phyloP scores from a whole-genome alignment of 2,888 invertebrate genomes.

The Autographa pulchrina region DNA sequence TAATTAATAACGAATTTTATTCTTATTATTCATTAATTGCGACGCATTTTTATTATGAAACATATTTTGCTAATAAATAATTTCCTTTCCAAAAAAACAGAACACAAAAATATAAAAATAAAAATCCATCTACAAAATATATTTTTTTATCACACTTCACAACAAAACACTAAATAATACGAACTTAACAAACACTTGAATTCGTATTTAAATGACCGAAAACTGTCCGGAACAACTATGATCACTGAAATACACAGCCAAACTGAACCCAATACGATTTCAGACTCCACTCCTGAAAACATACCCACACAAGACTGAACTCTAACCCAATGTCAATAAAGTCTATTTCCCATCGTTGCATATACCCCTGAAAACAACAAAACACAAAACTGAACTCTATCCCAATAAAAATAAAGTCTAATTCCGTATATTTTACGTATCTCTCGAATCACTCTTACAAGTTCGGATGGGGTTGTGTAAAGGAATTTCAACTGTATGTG shows the following conservation, averaged over 20 bases:
- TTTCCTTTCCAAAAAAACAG: not conserved
- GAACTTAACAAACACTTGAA: constrained; percentile 23
- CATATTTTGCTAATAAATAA: no score
- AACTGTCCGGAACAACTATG: constrained; percentile 57
- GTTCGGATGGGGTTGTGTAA: not conserved
- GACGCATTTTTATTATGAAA: no score
- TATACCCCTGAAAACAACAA: no score
- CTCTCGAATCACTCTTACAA: constrained; percentile 33
- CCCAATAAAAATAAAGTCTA: accelerated
- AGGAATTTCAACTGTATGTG: constrained; percentile 20
- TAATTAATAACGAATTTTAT: no score
- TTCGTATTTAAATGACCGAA: constrained; percentile 31
- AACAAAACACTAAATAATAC: constrained; percentile 36
- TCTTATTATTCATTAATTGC: no score
- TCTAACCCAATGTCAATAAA: not conserved
- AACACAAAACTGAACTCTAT: constrained; percentile 24
- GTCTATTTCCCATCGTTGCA: not conserved
- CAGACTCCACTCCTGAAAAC: constrained; percentile 26
- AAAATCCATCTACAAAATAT: not conserved
- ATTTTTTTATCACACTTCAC: constrained; percentile 9
- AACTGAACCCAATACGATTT: constrained; percentile 59
- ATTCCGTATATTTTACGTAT: not conserved
- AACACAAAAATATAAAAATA: not conserved
- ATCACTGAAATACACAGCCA: constrained; percentile 54
- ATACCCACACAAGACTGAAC: constrained; percentile 13